Evolutionary conservation across 1,140 invertebrate genomes (phyloP).

Genomic region (Oedothorax gibbosus): DNA sequence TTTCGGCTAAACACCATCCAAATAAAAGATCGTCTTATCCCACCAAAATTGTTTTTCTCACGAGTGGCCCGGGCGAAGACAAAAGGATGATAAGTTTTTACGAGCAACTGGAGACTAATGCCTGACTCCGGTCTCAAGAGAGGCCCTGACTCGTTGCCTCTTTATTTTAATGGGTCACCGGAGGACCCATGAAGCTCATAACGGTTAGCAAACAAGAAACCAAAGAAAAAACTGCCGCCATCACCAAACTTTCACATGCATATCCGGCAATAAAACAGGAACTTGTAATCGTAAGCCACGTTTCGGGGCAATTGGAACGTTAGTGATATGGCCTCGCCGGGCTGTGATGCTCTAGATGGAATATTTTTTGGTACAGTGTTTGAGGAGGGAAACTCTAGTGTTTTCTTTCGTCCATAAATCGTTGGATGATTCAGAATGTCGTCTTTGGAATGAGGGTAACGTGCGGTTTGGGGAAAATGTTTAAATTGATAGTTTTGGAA

Average conservation of each 20-base stretch:
- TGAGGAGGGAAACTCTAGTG: no score
- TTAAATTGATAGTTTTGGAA: no score
- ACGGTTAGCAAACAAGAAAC: slow-evolving; percentile 33
- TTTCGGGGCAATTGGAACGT: no score
- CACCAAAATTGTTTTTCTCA: slow-evolving; percentile 48
- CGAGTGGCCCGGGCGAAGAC: slow-evolving; percentile 18
- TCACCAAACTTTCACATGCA: no score
- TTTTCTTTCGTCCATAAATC: no score
- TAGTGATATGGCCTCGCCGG: not conserved
- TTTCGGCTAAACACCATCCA: not conserved
- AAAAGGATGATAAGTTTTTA: slow-evolving; percentile 53
- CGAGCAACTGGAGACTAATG: slow-evolving; percentile 47
- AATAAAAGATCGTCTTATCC: not conserved
- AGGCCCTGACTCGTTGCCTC: slow-evolving; percentile 27
- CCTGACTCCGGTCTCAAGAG: slow-evolving; percentile 13
- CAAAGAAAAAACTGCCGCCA: not conserved
- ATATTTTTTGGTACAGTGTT: no score
- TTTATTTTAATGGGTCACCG: slow-evolving; percentile 52
- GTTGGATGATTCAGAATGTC: no score
- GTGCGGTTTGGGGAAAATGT: no score
- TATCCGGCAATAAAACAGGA: no score
- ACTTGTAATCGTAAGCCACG: no score
- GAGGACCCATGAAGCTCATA: slow-evolving; percentile 28
- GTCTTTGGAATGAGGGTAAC: no score
- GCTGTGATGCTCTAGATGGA: no score